phyloP scores from a whole-genome alignment of 2,113 vertebrate genomes.

The Pandion haliaetus region DNA sequence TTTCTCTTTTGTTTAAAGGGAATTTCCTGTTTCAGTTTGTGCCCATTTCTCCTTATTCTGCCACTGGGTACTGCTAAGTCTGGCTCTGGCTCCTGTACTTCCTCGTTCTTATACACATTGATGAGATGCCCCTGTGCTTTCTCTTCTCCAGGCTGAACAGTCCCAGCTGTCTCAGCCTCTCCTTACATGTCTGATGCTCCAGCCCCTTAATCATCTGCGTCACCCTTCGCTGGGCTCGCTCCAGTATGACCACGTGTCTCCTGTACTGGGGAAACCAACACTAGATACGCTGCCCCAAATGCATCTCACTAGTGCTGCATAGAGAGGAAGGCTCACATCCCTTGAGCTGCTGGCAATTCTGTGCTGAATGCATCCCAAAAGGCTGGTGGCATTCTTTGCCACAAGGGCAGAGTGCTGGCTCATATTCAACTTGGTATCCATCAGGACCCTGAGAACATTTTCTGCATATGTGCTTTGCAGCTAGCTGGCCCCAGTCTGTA shows the following conservation, averaged over 20 bases:
- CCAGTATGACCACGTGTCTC: background rate
- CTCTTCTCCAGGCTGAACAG: background rate
- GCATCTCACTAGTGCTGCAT: background rate
- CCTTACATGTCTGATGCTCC: background rate
- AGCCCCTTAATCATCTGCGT: background rate
- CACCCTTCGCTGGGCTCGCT: fast-evolving
- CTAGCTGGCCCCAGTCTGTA: background rate
- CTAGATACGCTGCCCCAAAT: background rate
- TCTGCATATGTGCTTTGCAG: background rate
- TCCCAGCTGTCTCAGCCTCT: background rate
- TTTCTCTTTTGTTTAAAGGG: background rate
- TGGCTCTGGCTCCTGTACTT: background rate
- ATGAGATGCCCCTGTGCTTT: background rate
- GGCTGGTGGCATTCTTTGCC: background rate
- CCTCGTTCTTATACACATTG: background rate
- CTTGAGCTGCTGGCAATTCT: fast-evolving
- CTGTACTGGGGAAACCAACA: background rate
- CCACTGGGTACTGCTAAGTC: background rate
- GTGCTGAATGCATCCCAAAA: background rate
- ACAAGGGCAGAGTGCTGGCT: background rate
- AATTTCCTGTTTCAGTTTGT: background rate
- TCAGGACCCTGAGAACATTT: background rate
- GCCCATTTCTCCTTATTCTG: background rate
- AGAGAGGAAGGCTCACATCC: background rate
- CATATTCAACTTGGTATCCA: background rate